Conservation (phyloP, 2,888 invertebrate genomes). For the Cataglyphis albicans region DNA sequence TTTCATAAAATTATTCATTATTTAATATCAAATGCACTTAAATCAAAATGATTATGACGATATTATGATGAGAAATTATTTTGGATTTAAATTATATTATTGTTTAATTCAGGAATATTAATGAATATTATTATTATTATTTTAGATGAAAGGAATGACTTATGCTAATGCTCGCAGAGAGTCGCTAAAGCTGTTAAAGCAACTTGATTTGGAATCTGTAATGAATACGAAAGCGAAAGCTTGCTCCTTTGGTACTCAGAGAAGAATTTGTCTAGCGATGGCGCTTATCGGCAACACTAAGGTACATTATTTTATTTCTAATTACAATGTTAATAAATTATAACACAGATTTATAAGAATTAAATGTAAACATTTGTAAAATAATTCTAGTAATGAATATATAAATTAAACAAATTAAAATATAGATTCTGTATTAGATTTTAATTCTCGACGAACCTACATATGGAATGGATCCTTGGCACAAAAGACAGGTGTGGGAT, state of each 20-base stretch:
- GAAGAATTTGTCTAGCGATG: slow-evolving; percentile 69
- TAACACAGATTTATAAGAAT: not conserved
- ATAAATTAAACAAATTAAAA: not conserved
- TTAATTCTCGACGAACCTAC: slow-evolving; percentile 71
- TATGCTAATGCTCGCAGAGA: slow-evolving; percentile 58
- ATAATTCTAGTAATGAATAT: not conserved
- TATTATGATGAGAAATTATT: not conserved
- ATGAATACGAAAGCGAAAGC: slow-evolving; percentile 51
- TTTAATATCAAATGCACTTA: not conserved
- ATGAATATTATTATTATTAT: not conserved
- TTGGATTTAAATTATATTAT: not conserved
- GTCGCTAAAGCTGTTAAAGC: slow-evolving; percentile 53
- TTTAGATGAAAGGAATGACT: slow-evolving; percentile 69
- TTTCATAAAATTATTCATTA: too few relatives aligned
- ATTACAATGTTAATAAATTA: not conserved
- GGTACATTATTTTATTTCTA: slow-evolving; percentile 38
- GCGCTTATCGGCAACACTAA: slow-evolving; percentile 69
- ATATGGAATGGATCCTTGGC: slow-evolving; percentile 66
- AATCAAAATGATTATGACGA: not conserved
- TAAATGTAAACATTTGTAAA: not conserved
- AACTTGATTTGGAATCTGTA: slow-evolving; percentile 59
- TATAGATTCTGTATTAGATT: slow-evolving; percentile 50
- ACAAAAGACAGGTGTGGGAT: slow-evolving; percentile 65
- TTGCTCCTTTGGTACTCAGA: slow-evolving; percentile 55
- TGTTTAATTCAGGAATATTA: not conserved